These are phyloP conservation scores for Coptotermes formosanus DNA, from an alignment of 1,140 invertebrate genomes.

Conservation along the genomic window DNA sequence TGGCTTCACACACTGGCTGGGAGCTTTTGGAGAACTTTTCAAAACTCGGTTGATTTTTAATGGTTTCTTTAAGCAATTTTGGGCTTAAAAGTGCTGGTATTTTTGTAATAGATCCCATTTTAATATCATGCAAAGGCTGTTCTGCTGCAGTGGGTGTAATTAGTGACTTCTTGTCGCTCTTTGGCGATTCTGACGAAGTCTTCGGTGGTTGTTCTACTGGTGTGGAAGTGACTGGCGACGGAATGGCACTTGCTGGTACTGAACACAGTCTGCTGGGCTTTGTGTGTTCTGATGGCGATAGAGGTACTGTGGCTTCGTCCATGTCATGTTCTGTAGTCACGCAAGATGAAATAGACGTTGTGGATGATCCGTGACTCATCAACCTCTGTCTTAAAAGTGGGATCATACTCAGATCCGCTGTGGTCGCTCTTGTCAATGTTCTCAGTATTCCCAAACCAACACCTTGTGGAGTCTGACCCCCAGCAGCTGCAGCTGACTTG, in stretches of 20 bases:
- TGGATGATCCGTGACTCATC: constrained; percentile 27
- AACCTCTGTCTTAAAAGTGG: constrained; percentile 24
- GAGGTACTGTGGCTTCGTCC: neutral
- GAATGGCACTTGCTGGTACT: neutral
- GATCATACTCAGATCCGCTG: constrained; percentile 27
- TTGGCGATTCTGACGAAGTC: neutral
- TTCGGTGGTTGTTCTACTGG: neutral
- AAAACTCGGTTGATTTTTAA: constrained; percentile 14
- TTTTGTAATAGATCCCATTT: neutral
- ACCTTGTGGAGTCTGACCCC: neutral
- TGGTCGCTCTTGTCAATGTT: constrained; percentile 33
- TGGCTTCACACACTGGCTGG: neutral
- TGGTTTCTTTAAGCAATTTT: constrained; percentile 23
- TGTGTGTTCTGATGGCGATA: neutral
- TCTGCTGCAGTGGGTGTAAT: no score
- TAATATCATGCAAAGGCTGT: neutral
- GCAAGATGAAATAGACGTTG: neutral
- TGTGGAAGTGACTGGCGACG: neutral
- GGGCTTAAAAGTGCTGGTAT: constrained; percentile 24
- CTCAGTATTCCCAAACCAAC: constrained; percentile 30
- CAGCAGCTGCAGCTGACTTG: constrained; percentile 41
- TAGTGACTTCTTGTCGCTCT: neutral
- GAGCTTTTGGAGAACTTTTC: neutral
- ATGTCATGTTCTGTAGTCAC: neutral
- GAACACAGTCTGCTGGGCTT: neutral